Evolutionary conservation across 1,140 invertebrate species (phyloP), one percentile per base, ranked within the genome.

Genomic region (Psix sp.): DNA sequence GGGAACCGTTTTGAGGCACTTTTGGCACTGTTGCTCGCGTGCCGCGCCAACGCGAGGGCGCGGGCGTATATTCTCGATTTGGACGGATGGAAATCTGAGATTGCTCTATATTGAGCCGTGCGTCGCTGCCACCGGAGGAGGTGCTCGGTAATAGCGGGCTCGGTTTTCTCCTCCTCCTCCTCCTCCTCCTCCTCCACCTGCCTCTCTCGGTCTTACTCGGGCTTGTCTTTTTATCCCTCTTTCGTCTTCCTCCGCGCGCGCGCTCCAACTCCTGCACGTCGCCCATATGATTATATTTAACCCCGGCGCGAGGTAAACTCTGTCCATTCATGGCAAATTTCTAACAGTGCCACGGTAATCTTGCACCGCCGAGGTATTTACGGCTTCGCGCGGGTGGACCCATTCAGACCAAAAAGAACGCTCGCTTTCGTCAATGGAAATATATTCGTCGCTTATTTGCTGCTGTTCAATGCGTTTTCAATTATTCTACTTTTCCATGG

Each of bases 11-110:
- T 84, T 84, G 77, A 80, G 72, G 78, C 78, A 80, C 77, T 81
- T 82, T 83, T 84, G 82, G 82, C 81, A 83, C 82, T 84, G 77
- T 77, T 76, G 57, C 67, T 74, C 77, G 65, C 74, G 77, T 76
- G 77, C 68, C 77, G 70, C 63, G 68, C 74, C 63, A 71, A 65
- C 70, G 70, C 51, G 83, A 77, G 76, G 80, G 83, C 80, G 85
- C 77, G 83, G 84, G 82, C 82, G 84, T 84, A 86, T 85, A 85
- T 85, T 84, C 85, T 86, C 78, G 80, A 86, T 86, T 87, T 87
- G 86, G 84, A 82, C 81, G 84, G 83, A 83, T 86, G 86, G 84
- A 87, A 86, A 87, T 86, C 83, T 80, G 86, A 86, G 85, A 86
- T 86, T 86, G 86, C 83, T 84, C 85, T 84, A 87, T 87, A 87